Evolutionary conservation across 2,113 vertebrate genomes (phyloP).

Genomic region (Spea multiplicata): DNA sequence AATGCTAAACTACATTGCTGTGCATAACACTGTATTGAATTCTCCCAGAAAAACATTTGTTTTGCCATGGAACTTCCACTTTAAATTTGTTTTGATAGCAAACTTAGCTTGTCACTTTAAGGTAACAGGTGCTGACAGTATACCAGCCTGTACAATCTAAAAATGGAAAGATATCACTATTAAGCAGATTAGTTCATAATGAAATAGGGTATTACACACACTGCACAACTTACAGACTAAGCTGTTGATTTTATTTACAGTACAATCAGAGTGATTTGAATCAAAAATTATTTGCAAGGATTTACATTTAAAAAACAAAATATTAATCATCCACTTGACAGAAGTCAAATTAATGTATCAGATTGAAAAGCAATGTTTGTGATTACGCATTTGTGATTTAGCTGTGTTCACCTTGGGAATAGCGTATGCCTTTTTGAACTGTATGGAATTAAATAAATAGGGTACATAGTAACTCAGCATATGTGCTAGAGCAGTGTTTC

Average conservation of each 20-base stretch:
- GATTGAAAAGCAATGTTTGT: slow-evolving; percentile 38
- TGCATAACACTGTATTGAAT: no score
- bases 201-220: slow-evolving; percentile 47
- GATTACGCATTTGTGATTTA: slow-evolving; percentile 47
- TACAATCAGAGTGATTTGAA: slow-evolving; percentile 49
- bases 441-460: background rate
- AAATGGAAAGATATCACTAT: slow-evolving; percentile 48
- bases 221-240: slow-evolving; percentile 40
- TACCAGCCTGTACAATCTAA: slow-evolving; percentile 40
- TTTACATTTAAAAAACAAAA: slow-evolving; percentile 47
- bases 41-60: background rate
- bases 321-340: slow-evolving; percentile 50
- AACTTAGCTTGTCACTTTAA: slow-evolving; percentile 40
- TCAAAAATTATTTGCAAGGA: slow-evolving; percentile 48
- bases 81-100: slow-evolving; percentile 30
- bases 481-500: background rate
- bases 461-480: background rate
- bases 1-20: no score
- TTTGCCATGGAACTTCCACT: background rate
- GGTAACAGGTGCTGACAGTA: slow-evolving; percentile 48
- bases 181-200: slow-evolving; percentile 49
- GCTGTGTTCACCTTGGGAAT: background rate
- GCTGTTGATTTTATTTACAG: slow-evolving; percentile 49
- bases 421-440: no score
- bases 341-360: slow-evolving; percentile 50